Conservation (phyloP, 2,888 invertebrate genomes). For the Metalampra italica region DNA sequence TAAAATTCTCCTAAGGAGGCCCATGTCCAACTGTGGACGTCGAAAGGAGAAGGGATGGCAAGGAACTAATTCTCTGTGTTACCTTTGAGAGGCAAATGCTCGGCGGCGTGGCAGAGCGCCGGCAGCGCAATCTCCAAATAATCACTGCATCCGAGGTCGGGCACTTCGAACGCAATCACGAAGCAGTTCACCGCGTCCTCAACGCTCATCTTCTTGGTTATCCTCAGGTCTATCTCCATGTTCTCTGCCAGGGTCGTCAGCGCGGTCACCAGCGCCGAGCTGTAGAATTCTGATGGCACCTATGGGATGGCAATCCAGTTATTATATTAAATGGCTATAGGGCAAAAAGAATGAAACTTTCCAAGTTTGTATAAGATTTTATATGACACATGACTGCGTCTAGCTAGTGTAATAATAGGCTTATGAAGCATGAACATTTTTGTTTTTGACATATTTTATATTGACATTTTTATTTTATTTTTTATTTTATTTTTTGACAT, state of each 20-base stretch:
- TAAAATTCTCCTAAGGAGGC: too few species aligned
- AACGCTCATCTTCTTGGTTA: slow-evolving; percentile 66
- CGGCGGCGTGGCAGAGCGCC: slow-evolving; percentile 86
- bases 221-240: slow-evolving; percentile 84
- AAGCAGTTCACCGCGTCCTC: slow-evolving; percentile 80
- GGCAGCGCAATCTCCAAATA: slow-evolving; percentile 91
- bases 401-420: too few species aligned
- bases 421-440: too few species aligned
- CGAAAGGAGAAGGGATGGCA: too few species aligned
- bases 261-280: slow-evolving; percentile 85
- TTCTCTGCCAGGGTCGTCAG: slow-evolving; percentile 84
- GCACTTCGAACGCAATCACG: slow-evolving; percentile 88
- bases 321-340: not conserved
- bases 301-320: slow-evolving; percentile 16
- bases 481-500: too few species aligned
- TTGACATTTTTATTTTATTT: too few species aligned
- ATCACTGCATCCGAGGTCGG: slow-evolving; percentile 85
- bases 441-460: too few species aligned
- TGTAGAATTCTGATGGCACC: slow-evolving; percentile 72
- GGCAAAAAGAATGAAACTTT: too few species aligned
- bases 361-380: too few species aligned
- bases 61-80: too few species aligned
- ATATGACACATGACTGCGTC: too few species aligned
- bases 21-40: too few species aligned
- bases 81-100: slow-evolving; percentile 83